Evolutionary conservation across 1,140 invertebrate species (phyloP), one percentile per base, ranked within the genome.

Genomic region (Bombus superbus): DNA sequence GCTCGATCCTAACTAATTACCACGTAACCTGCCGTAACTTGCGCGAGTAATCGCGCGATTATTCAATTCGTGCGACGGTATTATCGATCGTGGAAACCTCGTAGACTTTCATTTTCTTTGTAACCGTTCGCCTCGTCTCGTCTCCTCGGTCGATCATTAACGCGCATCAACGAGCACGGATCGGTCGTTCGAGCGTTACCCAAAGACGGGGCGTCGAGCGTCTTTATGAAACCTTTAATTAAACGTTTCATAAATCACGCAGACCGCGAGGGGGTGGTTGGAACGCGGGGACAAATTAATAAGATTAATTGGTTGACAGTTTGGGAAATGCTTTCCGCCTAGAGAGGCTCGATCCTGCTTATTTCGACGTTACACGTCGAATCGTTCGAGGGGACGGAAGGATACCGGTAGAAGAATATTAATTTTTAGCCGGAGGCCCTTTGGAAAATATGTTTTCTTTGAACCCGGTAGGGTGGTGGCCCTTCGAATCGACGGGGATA

Each of bases 291-390:
- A 94, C 93, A 93, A 94, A 94, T 94, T 94, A 94, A 94, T 94
- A 94, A 94, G 94, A 94, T 94, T 94, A 94, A 94, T 94, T 93
- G 93, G 93, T 93, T 93, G 94, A 93, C 93, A 94, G 91, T 90
- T 88, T 90, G 82, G 90, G 91, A 93, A 94, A 93, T 91, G 92
- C 89, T 94, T 93, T 93, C 85, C 89, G 74, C 87, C 71, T 62
- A 32, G 32, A 32, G 32, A 32, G 73, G 53, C 53, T 28, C 81
- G 76, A 81, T 68, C 81, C 76, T 82, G 76, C 72, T 87, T 69
- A 85, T 86, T 88, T 87, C 84, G 80, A 83, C 71, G 78, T 76
- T 74, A 25, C 71, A 40, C 73, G 57, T 40, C 74, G 85, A 89
- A 81, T 83, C 83, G 69, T 75, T 86, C 72, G 47, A 28, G 40